Evolutionary conservation across 2,888 invertebrate genomes (phyloP).

Genomic region (Cheiracanthium punctorium): DNA sequence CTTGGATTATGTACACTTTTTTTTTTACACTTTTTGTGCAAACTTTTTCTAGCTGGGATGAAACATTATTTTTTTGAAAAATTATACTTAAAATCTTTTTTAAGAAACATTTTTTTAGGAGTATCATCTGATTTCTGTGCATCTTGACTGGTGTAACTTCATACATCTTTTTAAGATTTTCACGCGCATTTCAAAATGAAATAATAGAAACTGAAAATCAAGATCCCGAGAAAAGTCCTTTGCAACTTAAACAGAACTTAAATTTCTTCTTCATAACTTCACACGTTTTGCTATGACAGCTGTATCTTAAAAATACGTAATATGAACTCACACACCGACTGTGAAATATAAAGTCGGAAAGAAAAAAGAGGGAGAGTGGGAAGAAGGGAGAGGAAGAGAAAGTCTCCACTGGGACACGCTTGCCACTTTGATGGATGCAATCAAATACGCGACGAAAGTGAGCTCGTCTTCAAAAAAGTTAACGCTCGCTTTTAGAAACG

Average conservation of each 20-base stretch:
- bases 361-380: not conserved
- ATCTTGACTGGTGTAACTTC: too few species aligned
- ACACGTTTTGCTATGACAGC: not conserved
- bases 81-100: too few species aligned
- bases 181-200: too few species aligned
- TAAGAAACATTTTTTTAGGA: too few species aligned
- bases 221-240: not conserved
- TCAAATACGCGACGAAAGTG: not conserved
- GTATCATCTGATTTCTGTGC: too few species aligned
- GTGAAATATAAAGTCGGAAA: not conserved
- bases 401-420: not conserved
- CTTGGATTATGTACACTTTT: too few species aligned
- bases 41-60: too few species aligned
- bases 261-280: not conserved
- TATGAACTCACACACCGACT: not conserved
- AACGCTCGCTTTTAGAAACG: not conserved
- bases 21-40: too few species aligned
- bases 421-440: conserved; percentile 5
- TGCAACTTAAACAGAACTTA: not conserved
- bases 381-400: not conserved
- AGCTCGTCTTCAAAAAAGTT: not conserved
- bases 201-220: too few species aligned
- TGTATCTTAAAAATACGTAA: not conserved
- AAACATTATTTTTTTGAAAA: too few species aligned
- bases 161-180: too few species aligned